phyloP scores from a whole-genome alignment of 2,113 vertebrate genomes.

The Antechinus flavipes region DNA sequence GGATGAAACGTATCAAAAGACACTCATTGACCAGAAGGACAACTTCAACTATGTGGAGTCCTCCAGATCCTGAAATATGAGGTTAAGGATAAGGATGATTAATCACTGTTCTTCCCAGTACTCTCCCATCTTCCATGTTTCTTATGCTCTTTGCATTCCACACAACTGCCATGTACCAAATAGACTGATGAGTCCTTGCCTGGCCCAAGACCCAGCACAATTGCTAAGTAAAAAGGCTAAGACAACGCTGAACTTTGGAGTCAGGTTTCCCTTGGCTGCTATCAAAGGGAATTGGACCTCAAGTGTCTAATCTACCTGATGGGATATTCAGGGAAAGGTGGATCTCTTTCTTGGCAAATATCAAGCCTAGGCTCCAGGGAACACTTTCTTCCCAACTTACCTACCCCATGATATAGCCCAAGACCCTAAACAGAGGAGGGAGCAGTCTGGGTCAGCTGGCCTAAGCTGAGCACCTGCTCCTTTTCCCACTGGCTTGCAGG shows the following conservation, averaged over 20 bases:
- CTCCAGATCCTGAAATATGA: slow-evolving; percentile 98
- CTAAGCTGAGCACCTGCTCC: not conserved
- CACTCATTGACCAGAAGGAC: slow-evolving; percentile 97
- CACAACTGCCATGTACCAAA: not conserved
- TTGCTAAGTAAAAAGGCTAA: not conserved
- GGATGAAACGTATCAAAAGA: slow-evolving; percentile 98
- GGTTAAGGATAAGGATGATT: slow-evolving; percentile 91
- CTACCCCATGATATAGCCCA: not conserved
- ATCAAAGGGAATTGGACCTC: not conserved
- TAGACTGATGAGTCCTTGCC: not conserved
- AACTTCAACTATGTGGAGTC: slow-evolving; percentile 99
- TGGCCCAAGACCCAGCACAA: not conserved
- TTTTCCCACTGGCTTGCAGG: not conserved
- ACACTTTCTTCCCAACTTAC: not conserved
- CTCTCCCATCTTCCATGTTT: not conserved
- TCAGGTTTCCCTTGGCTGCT: not conserved
- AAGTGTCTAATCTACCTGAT: not conserved
- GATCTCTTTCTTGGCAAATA: not conserved
- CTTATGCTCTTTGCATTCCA: not conserved
- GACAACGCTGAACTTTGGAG: not conserved
- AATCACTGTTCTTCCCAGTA: slow-evolving; percentile 4
- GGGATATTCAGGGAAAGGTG: not conserved
- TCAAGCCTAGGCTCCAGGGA: not conserved
- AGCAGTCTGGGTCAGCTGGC: not conserved
- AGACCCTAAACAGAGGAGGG: not conserved